Evolutionary conservation across 2,797 vertebrate genomes (phyloP).

Genomic region (Numenius phaeopus): DNA sequence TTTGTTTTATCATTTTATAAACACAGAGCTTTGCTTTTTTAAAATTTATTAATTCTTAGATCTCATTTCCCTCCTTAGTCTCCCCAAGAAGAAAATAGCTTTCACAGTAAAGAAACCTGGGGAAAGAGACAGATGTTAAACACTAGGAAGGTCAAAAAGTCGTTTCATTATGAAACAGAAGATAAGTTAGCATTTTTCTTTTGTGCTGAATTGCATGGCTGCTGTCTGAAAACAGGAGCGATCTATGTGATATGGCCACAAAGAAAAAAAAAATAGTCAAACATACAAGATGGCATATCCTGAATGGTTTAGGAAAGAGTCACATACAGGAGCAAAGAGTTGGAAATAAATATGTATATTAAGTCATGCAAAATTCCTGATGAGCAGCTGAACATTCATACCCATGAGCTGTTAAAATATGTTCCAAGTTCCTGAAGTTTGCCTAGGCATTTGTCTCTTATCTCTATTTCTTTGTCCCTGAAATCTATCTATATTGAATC

Average conservation of each 20-base stretch:
- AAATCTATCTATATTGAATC: neutral
- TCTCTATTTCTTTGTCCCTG: neutral
- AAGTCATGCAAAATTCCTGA: neutral
- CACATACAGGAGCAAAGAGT: neutral
- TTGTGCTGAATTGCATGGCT: neutral
- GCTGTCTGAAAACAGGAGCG: neutral
- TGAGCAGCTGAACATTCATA: neutral
- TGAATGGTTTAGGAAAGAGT: neutral
- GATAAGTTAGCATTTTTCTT: neutral
- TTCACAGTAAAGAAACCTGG: neutral
- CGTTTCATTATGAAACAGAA: neutral
- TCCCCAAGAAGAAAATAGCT: neutral
- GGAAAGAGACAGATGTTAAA: neutral
- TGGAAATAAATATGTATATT: neutral
- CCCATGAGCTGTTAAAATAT: neutral
- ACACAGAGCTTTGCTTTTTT: accelerated
- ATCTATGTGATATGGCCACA: no score
- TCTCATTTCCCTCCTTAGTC: neutral
- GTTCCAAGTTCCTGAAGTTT: neutral
- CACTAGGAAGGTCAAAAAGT: neutral
- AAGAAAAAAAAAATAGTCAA: neutral
- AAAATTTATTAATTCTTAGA: neutral
- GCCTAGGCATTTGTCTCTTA: neutral
- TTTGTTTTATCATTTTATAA: neutral
- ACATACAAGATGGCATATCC: accelerated